phyloP scores from a whole-genome alignment of 1,140 invertebrate genomes.

The Drosophila nigrodunni region DNA sequence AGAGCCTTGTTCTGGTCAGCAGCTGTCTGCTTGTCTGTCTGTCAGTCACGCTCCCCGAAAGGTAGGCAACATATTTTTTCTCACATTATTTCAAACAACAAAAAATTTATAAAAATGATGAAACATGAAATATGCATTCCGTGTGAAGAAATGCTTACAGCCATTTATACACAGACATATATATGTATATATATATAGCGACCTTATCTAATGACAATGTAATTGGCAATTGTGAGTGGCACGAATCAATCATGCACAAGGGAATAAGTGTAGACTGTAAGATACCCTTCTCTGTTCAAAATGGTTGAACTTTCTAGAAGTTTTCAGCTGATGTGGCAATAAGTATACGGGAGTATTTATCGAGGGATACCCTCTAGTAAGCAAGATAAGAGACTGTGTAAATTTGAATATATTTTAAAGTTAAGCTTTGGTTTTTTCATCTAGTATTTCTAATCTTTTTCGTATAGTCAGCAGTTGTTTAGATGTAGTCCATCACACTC shows the following conservation, averaged over 20 bases:
- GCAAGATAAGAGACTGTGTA: too few relatives aligned
- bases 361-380: too few relatives aligned
- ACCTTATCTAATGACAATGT: conserved; percentile 70
- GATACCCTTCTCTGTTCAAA: neutral
- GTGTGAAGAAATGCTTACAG: conserved; percentile 2
- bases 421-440: neutral
- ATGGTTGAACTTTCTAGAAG: neutral
- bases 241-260: conserved; percentile 18
- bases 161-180: conserved; percentile 11
- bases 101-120: conserved; percentile 46
- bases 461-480: too few relatives aligned
- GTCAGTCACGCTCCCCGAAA: conserved; percentile 43
- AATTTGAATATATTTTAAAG: too few relatives aligned
- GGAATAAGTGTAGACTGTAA: neutral
- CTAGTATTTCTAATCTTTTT: neutral
- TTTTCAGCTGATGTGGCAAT: too few relatives aligned
- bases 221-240: conserved; percentile 72
- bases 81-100: conserved; percentile 36
- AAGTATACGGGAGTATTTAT: too few relatives aligned
- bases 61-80: conserved; percentile 40
- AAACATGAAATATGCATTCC: conserved; percentile 69
- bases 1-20: conserved; percentile 48
- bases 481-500: too few relatives aligned
- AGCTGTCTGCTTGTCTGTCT: conserved; percentile 49
- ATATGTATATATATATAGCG: conserved; percentile 22